phyloP scores from a whole-genome alignment of 1,140 invertebrate genomes.

The Phocides pigmalion region DNA sequence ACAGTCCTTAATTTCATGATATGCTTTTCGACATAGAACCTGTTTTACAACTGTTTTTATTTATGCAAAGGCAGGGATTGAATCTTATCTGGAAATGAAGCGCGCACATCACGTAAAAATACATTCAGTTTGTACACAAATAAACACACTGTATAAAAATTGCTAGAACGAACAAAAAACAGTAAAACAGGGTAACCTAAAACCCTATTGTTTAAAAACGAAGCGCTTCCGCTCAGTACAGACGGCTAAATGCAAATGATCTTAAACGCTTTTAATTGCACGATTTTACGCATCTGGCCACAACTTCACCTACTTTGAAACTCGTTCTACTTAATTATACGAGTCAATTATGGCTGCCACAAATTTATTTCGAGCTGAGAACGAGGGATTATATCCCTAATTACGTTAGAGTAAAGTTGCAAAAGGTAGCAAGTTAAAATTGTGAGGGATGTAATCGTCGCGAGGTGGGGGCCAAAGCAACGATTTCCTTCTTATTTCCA shows the following conservation, averaged over 20 bases:
- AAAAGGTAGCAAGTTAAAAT: neutral
- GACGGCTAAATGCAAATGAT: conserved; percentile 45
- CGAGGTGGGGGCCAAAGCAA: conserved; percentile 16
- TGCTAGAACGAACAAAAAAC: neutral
- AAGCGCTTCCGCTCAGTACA: conserved; percentile 39
- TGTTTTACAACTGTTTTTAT: too few species aligned
- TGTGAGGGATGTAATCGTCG: conserved; percentile 28
- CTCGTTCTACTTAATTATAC: conserved; percentile 44
- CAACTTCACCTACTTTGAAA: conserved; percentile 41
- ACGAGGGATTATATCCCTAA: conserved; percentile 15
- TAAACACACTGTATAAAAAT: neutral
- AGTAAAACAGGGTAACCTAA: neutral
- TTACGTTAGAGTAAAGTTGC: neutral
- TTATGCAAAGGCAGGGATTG: too few species aligned
- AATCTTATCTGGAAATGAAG: too few species aligned
- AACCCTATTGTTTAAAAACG: conserved; percentile 13
- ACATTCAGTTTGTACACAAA: too few species aligned
- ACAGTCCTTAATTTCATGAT: too few species aligned
- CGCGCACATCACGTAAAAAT: too few species aligned
- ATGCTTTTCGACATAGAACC: too few species aligned
- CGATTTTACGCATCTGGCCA: conserved; percentile 52
- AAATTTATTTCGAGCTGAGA: neutral
- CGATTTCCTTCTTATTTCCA: conserved; percentile 32
- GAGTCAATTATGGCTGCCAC: conserved; percentile 43
- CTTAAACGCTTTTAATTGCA: conserved; percentile 52